phyloP scores from a whole-genome alignment of 2,113 vertebrate species.

The Desmodus rotundus region DNA sequence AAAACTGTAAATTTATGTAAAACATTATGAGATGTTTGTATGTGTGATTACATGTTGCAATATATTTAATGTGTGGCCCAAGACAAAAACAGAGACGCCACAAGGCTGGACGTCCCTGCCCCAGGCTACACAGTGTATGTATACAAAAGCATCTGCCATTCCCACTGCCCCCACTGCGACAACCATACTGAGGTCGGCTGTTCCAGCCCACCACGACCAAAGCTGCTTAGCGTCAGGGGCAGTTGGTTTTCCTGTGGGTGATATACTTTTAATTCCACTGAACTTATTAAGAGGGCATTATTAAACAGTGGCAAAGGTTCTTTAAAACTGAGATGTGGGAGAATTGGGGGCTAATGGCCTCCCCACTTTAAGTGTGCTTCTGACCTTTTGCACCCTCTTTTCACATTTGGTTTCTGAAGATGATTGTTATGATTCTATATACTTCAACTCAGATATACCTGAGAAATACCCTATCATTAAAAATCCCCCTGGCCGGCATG shows the following conservation, averaged over 20 bases:
- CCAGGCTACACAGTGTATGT: no score
- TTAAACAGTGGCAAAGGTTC: background rate
- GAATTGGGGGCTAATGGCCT: accelerated
- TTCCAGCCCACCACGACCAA: background rate
- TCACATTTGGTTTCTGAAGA: background rate
- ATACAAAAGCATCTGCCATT: background rate
- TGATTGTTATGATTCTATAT: background rate
- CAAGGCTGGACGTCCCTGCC: no score
- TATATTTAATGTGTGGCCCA: no score
- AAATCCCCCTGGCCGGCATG: no score
- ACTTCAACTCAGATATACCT: background rate
- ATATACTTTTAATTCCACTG: background rate
- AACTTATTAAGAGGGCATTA: background rate
- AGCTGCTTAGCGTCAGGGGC: background rate
- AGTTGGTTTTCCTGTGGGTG: background rate
- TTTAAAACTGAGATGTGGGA: background rate
- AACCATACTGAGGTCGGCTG: background rate
- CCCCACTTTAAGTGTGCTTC: background rate
- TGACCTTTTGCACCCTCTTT: background rate
- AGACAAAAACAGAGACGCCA: no score
- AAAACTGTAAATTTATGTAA: no score
- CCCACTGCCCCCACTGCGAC: background rate
- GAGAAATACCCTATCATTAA: background rate
- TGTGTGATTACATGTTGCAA: no score
- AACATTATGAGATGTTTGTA: no score